Evolutionary conservation across 2,113 vertebrate species (phyloP).

Genomic region (Cavia aperea): DNA sequence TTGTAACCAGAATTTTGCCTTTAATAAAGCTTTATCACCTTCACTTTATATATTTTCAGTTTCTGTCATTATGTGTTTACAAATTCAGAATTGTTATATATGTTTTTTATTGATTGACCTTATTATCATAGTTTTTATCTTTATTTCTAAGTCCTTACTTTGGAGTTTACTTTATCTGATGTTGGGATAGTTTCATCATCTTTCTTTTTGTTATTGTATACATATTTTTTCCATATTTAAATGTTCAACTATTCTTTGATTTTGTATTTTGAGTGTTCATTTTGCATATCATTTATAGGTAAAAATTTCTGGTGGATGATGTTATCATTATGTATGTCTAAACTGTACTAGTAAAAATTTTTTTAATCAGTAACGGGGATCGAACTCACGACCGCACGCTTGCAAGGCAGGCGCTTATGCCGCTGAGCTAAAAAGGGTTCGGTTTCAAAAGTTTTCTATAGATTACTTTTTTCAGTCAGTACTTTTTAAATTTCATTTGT

Average conservation of each 20-base stretch:
- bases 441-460: neutral
- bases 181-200: neutral
- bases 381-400: no score
- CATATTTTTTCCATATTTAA: neutral
- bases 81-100: constrained; percentile 2
- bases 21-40: neutral
- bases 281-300: neutral
- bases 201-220: constrained; percentile 9
- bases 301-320: neutral
- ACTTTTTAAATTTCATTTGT: neutral
- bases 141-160: neutral
- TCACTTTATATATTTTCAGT: constrained; percentile 1
- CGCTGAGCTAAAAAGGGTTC: neutral
- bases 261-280: constrained; percentile 16
- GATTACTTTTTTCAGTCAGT: neutral
- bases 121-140: neutral
- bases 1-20: neutral
- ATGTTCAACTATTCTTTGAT: neutral
- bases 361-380: no score
- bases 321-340: neutral
- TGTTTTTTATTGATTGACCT: neutral
- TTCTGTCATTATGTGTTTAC: neutral
- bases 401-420: no score
- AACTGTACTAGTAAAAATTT: neutral
- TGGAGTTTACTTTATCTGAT: neutral